Evolutionary conservation across 2,113 vertebrate genomes (phyloP).

Genomic region (Baryphthengus martii): DNA sequence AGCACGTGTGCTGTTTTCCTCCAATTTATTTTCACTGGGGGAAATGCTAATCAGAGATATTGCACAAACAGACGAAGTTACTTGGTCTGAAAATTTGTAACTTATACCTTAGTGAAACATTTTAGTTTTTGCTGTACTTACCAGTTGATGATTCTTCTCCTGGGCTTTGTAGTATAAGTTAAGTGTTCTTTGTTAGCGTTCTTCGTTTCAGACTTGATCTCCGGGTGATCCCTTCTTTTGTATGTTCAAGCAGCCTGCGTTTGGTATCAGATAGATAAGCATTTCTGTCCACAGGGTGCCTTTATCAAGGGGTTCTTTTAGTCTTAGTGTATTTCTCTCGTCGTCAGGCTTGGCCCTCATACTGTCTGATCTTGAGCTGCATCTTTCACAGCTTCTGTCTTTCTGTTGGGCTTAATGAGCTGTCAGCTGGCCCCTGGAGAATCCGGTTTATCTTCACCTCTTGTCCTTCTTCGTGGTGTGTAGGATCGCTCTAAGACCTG

Average conservation of each 20-base stretch:
- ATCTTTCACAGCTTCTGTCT: neutral
- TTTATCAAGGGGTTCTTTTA: neutral
- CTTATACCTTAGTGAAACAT: neutral
- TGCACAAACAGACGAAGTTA: neutral
- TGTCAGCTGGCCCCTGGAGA: neutral
- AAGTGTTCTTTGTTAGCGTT: neutral
- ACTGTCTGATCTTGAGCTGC: neutral
- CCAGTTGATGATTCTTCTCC: neutral
- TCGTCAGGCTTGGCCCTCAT: neutral
- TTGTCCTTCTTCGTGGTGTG: neutral
- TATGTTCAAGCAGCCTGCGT: neutral
- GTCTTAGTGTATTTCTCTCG: neutral
- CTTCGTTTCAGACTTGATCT: neutral
- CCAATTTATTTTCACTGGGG: neutral
- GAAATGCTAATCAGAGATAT: neutral
- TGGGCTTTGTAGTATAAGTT: neutral
- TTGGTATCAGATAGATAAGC: neutral
- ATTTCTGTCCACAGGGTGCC: neutral
- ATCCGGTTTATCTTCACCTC: neutral
- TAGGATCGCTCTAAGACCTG: neutral
- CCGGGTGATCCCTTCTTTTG: neutral
- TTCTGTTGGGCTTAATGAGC: conserved; percentile 1
- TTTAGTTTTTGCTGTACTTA: neutral
- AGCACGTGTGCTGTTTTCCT: neutral
- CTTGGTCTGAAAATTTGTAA: neutral